These are phyloP conservation scores for Propithecus perrieri DNA, from an alignment of 2,797 vertebrate genomes.

Conservation along the genomic window DNA sequence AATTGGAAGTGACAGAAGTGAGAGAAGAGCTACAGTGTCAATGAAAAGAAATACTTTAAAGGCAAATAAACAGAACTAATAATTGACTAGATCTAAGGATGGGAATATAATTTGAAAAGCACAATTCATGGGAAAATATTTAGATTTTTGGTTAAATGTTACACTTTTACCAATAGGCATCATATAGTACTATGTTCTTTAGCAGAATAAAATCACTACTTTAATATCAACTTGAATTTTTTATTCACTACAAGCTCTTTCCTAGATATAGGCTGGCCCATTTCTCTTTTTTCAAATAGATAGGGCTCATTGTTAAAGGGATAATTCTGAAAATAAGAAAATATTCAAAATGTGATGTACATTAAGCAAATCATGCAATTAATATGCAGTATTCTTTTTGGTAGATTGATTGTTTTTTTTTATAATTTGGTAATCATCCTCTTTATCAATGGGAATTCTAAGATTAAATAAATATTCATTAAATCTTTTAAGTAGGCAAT, in stretches of 20 bases:
- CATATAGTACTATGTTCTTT: neutral
- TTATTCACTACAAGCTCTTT: neutral
- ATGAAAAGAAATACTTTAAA: neutral
- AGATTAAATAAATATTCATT: neutral
- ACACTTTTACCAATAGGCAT: neutral
- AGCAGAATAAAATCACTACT: neutral
- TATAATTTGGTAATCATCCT: neutral
- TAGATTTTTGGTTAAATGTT: neutral
- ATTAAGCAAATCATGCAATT: neutral
- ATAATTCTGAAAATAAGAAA: neutral
- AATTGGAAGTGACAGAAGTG: neutral
- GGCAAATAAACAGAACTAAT: neutral
- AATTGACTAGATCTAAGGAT: neutral
- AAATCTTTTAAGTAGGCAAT: neutral
- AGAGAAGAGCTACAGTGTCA: neutral
- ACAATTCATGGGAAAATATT: neutral
- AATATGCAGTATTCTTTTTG: neutral
- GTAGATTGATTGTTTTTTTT: neutral
- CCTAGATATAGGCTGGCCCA: rapidly evolving
- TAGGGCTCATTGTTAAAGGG: neutral
- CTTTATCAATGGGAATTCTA: neutral
- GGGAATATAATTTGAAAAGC: neutral
- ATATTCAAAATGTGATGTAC: neutral
- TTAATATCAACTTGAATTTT: neutral
- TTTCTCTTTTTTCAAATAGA: neutral